These are phyloP conservation scores for Intellagama lesueurii DNA, from an alignment of 2,797 vertebrate species.

Conservation along the genomic window DNA sequence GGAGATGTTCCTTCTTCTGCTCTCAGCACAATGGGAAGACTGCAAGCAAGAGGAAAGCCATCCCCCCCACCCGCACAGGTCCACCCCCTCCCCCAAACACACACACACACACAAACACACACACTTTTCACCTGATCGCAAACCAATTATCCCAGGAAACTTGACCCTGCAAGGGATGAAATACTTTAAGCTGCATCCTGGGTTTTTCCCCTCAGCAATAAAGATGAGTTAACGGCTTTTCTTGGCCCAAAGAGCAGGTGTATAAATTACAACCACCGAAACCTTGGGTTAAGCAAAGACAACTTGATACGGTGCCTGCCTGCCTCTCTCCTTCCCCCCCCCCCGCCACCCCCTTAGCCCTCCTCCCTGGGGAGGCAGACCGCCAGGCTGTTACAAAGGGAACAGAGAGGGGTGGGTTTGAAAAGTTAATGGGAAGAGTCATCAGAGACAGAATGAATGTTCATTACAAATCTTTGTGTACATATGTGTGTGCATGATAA, in stretches of 20 bases:
- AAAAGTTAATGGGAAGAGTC: slow-evolving; percentile 40
- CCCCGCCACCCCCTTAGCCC: background rate
- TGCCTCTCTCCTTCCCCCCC: no score
- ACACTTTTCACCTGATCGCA: slow-evolving; percentile 21
- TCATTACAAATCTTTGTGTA: slow-evolving; percentile 19
- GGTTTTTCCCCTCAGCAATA: slow-evolving; percentile 55
- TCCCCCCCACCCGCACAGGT: background rate
- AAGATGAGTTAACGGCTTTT: slow-evolving; percentile 68
- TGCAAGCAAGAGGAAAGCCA: background rate
- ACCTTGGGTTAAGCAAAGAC: slow-evolving; percentile 68
- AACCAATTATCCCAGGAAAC: slow-evolving; percentile 44
- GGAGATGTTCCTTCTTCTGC: no score
- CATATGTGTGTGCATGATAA: background rate
- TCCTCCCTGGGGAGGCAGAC: slow-evolving; percentile 2
- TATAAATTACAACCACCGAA: slow-evolving; percentile 62
- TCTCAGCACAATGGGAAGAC: background rate
- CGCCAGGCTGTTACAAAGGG: slow-evolving; percentile 3
- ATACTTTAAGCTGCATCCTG: slow-evolving; percentile 42
- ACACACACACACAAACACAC: background rate
- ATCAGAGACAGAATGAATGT: slow-evolving; percentile 32
- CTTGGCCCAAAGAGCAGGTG: slow-evolving; percentile 63
- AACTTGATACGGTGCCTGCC: slow-evolving; percentile 64
- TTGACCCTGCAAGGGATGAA: slow-evolving; percentile 38
- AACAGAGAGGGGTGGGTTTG: slow-evolving; percentile 22
- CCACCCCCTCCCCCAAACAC: background rate